Conservation (phyloP, 2,888 invertebrate species). For the Isotomurus palustris region DNA sequence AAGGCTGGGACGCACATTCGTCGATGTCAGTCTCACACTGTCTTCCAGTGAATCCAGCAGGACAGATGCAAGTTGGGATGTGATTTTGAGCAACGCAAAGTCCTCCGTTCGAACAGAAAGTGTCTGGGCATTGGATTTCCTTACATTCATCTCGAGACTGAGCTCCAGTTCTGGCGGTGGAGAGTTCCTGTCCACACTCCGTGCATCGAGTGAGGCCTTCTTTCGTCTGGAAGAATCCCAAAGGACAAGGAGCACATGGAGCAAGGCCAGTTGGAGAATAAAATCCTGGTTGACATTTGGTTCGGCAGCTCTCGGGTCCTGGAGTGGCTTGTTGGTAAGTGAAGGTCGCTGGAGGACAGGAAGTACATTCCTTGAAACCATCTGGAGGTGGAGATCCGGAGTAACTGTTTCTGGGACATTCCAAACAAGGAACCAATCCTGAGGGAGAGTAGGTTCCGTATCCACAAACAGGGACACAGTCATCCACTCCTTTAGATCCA, state of each 20-base stretch:
- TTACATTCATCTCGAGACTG: slow-evolving; percentile 80
- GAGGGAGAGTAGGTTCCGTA: slow-evolving; percentile 94
- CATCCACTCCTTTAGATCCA: slow-evolving; percentile 77
- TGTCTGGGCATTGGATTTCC: slow-evolving; percentile 79
- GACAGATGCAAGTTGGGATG: slow-evolving; percentile 84
- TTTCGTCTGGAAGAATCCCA: slow-evolving; percentile 83
- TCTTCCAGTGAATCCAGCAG: slow-evolving; percentile 65
- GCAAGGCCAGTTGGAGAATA: slow-evolving; percentile 91
- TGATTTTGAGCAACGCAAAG: slow-evolving; percentile 72
- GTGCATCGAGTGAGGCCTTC: slow-evolving; percentile 78
- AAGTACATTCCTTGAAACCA: slow-evolving; percentile 88
- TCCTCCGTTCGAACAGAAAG: slow-evolving; percentile 85
- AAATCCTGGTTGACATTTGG: slow-evolving; percentile 82
- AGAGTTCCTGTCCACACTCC: slow-evolving; percentile 87
- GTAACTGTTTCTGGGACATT: slow-evolving; percentile 88
- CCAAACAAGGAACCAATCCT: slow-evolving; percentile 85
- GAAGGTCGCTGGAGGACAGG: slow-evolving; percentile 82
- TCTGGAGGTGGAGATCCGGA: slow-evolving; percentile 81
- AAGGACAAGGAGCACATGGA: slow-evolving; percentile 87
- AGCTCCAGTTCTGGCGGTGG: slow-evolving; percentile 74
- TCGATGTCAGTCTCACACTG: slow-evolving; percentile 92
- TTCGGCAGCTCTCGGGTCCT: slow-evolving; percentile 72
- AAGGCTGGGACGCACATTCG: slow-evolving; percentile 89
- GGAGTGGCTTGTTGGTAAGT: slow-evolving; percentile 89
- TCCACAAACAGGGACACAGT: slow-evolving; percentile 90